Base-by-base conservation (phyloP, 2,888 invertebrate species). In the Achlya flavicornis region DNA sequence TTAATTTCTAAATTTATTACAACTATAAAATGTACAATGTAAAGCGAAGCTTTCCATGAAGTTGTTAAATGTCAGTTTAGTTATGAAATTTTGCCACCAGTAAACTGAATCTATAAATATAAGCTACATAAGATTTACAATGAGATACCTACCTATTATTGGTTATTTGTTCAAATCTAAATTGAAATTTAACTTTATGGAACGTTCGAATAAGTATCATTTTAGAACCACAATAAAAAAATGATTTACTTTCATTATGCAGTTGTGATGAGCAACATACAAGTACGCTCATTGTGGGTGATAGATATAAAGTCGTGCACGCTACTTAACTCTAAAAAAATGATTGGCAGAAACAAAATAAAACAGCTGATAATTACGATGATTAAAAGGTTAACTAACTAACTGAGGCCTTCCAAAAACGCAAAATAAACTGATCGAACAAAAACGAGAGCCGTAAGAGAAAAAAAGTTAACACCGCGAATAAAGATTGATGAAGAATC, bases 401-500 rank as follows among this genome's bases (percentile, higher is more conserved):
- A 12, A 38, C n/a, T n/a, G n/a, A 26, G 26, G 2, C 26, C 26
- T 60, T 14, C 38, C 41, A 38, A 19, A 59, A 41, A 19, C 41
- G 41, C 4, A 65, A 61, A 63, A 35, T 32, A 35, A 46, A 48
- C 57, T 32, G 41, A 62, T 35, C 41, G 41, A 41, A 60, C 43
- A 10, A 11, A 38, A 41, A 41, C 41, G 41, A 41, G 41, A 3
- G 41, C 6, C 6, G 41, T 41, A 41, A 76, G 81, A 83, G 86
- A 84, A 84, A 86, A 26, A 85, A 81, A 80, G 81, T 85, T 86
- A 88, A 86, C 84, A 79, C 82, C 81, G 84, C 85, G 86, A 92
- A 93, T 92, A 90, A 93, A 92, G 93, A 93, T 93, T 92, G 91
- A 93, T 91, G 92, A 85, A 86, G 88, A 92, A 93, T 93, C 93